A percentile compares a stretch with the other conserved stretches of the same genome.
Conservation (phyloP, 2,797 vertebrate species). For the Anguilla anguilla region DNA sequence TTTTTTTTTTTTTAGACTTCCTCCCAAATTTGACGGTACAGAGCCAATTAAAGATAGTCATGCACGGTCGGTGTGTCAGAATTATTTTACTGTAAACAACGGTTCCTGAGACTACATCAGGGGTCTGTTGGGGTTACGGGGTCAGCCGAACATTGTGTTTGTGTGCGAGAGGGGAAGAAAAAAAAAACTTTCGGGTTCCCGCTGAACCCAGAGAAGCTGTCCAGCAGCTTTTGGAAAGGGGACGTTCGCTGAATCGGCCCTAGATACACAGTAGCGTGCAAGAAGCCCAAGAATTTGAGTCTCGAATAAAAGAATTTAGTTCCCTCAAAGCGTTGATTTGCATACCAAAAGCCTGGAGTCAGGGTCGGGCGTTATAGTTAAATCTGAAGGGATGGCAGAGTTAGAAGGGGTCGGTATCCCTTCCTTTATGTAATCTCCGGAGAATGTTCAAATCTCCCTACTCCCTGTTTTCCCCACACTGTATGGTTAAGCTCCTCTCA, state of each 20-base stretch:
- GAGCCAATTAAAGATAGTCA: slow-evolving; percentile 46
- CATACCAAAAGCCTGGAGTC: slow-evolving; percentile 59
- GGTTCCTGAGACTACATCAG: background rate
- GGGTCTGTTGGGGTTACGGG: slow-evolving; percentile 12
- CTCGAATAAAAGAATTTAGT: slow-evolving; percentile 45
- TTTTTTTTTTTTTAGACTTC: background rate
- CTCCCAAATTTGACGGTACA: slow-evolving; percentile 14
- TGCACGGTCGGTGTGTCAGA: slow-evolving; percentile 42
- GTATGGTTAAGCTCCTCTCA: slow-evolving; percentile 43
- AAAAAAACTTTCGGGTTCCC: background rate
- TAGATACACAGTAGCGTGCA: slow-evolving; percentile 46
- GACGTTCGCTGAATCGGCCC: slow-evolving; percentile 42
- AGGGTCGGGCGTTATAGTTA: slow-evolving; percentile 51
- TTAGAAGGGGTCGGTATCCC: slow-evolving; percentile 58
- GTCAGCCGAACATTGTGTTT: slow-evolving; percentile 15
- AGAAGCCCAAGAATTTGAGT: slow-evolving; percentile 50
- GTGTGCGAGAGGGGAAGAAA: background rate
- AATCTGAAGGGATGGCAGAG: slow-evolving; percentile 47
- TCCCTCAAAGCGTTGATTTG: slow-evolving; percentile 53
- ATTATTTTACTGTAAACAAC: slow-evolving; percentile 37
- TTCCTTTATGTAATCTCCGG: slow-evolving; percentile 66
- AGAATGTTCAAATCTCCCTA: slow-evolving; percentile 66
- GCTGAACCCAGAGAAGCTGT: background rate
- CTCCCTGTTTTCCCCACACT: slow-evolving; percentile 34
- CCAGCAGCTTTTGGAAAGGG: background rate